Percentiles rank a stretch among this genome's conserved stretches.
Evolutionary conservation across 2,888 invertebrate genomes (phyloP).

Genomic region (Yponomeuta plumbellus): DNA sequence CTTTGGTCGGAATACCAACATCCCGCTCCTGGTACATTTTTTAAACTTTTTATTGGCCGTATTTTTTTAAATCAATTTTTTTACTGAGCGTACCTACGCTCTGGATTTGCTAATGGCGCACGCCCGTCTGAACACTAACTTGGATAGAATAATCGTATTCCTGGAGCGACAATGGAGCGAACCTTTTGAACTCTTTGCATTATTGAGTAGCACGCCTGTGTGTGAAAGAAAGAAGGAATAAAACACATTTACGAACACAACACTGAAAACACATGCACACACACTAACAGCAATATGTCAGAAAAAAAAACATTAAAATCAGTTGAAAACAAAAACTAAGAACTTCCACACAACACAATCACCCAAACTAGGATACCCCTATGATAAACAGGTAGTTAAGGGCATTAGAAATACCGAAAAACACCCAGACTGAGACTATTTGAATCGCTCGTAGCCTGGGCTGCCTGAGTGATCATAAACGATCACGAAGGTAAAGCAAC

Average conservation of each 20-base stretch:
- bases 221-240: too few relatives aligned
- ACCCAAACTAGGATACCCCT: too few relatives aligned
- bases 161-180: neutral
- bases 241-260: neutral
- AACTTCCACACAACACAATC: too few relatives aligned
- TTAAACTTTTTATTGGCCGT: neutral
- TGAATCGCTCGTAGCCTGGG: too few relatives aligned
- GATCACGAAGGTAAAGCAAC: too few relatives aligned
- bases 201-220: neutral
- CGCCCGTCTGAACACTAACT: conserved; percentile 1
- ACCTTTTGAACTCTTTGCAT: conserved; percentile 12
- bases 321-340: too few relatives aligned
- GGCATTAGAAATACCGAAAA: too few relatives aligned
- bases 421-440: too few relatives aligned
- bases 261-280: neutral
- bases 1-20: conserved; percentile 32
- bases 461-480: too few relatives aligned
- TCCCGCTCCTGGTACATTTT: conserved; percentile 57
- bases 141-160: neutral
- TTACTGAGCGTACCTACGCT: neutral
- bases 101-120: neutral
- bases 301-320: neutral
- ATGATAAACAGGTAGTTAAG: too few relatives aligned
- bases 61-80: neutral
- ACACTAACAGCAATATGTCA: neutral